phyloP scores from a whole-genome alignment of 2,113 vertebrate species.

The Pongo abelii region DNA sequence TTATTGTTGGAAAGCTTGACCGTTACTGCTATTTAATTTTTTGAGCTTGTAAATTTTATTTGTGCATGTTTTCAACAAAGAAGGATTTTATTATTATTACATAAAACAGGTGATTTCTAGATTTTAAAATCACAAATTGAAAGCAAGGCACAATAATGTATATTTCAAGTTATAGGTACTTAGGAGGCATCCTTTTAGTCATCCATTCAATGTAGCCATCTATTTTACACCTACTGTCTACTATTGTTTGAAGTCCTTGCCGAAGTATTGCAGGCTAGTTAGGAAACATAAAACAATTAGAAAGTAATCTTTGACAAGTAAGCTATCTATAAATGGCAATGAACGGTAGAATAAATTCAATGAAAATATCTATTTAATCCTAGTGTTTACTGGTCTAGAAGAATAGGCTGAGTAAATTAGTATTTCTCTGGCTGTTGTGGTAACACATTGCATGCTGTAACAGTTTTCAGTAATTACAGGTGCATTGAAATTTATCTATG shows the following conservation, averaged over 20 bases:
- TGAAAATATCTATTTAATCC: background rate
- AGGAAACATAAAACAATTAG: background rate
- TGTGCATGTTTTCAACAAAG: constrained; percentile 36
- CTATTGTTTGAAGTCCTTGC: background rate
- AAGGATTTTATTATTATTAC: constrained; percentile 10
- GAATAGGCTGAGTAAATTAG: background rate
- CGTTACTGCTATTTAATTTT: background rate
- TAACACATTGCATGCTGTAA: background rate
- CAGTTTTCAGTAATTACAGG: background rate
- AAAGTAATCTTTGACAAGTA: constrained; percentile 12
- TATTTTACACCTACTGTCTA: background rate
- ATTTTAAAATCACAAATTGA: constrained; percentile 30
- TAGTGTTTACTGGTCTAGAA: background rate
- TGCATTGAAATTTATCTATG: background rate
- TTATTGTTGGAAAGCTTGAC: background rate
- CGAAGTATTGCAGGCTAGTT: background rate
- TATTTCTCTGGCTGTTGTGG: background rate
- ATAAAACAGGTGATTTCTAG: constrained; percentile 19
- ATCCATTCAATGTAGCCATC: background rate
- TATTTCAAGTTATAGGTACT: background rate
- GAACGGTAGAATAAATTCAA: background rate
- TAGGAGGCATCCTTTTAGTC: background rate
- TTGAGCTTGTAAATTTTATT: constrained; percentile 25
- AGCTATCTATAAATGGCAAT: background rate
- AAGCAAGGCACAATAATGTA: background rate